These are phyloP conservation scores for Amphipoea oculea DNA, from an alignment of 2,888 invertebrate genomes.

Conservation along the genomic window DNA sequence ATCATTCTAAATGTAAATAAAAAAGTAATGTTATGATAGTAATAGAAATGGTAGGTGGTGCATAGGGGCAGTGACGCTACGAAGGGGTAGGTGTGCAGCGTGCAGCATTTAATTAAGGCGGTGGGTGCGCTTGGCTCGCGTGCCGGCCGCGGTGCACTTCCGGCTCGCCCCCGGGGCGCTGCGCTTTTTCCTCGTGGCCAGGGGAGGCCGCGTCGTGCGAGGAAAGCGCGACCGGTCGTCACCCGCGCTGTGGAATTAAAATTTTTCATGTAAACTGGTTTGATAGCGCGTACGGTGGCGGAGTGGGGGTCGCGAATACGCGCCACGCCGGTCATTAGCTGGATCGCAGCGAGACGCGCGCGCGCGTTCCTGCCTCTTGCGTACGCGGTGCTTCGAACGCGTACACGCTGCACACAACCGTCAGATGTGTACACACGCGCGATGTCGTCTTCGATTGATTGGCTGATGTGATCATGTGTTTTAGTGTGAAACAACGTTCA, in stretches of 20 bases:
- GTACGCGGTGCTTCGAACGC: conserved; percentile 74
- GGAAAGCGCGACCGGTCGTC: conserved; percentile 89
- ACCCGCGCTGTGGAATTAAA: conserved; percentile 87
- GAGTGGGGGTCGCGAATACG: conserved; percentile 89
- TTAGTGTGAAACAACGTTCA: conserved; percentile 69
- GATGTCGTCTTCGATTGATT: conserved; percentile 71
- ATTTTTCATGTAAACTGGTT: conserved; percentile 90
- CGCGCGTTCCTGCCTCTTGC: conserved; percentile 78
- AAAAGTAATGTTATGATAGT: conserved; percentile 50
- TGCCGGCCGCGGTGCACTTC: conserved; percentile 88
- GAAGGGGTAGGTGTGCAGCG: conserved; percentile 83
- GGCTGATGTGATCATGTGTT: conserved; percentile 74
- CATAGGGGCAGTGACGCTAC: conserved; percentile 58
- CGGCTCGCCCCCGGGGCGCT: conserved; percentile 86
- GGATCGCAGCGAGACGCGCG: conserved; percentile 86
- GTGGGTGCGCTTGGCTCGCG: conserved; percentile 88
- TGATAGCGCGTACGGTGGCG: conserved; percentile 87
- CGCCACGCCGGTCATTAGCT: conserved; percentile 89
- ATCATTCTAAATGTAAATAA: conserved; percentile 36
- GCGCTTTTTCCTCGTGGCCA: conserved; percentile 86
- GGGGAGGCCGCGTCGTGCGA: conserved; percentile 79
- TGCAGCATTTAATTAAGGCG: conserved; percentile 89
- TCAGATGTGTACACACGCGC: conserved; percentile 60
- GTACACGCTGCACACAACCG: conserved; percentile 55
- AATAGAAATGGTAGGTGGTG: conserved; percentile 53